Base-by-base conservation (phyloP, 2,113 vertebrate species). In the Ascaphus truei region DNA sequence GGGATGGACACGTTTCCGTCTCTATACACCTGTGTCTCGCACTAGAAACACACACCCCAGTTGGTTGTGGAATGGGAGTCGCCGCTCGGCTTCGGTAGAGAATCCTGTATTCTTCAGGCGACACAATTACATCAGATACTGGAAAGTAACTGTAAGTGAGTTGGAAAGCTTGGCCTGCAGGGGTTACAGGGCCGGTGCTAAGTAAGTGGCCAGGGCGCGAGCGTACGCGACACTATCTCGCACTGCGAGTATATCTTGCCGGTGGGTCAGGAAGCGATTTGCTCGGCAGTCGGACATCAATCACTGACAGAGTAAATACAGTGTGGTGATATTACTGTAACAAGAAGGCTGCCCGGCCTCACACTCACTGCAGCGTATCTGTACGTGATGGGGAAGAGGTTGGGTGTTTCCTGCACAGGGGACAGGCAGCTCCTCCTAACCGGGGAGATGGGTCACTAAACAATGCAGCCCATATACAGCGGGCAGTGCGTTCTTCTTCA, bases 101-200 rank as follows among this genome's bases (percentile, higher is more conserved):
- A 33, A 34, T 63, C 10, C 61, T 22, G 43, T 34, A 50, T 34
- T 63, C 45, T 50, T 13, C 29, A 48, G 45, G 43, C 60, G 41
- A 31, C 43, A 25, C 61, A 43, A 26, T 63, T 36, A 51, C 33
- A 63, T 36, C 61, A 48, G 61, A 63, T 30, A 30, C 41, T 13
- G 61, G 23, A 23, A 50, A 63, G 60, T 63, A 51, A 63, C 25
- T 63, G 11, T 63, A 63, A 63, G 60, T 63, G 61, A 63, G 33
- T 63, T 51, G 61, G 61, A 63, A 63, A 63, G 45, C 41, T 63
- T 51, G 12, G 30, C 61, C 61, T 36, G 5, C n/a, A 15, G 45
- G 61, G 60, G 61, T 18, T 18, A 20, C 6, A 25, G 45, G 36
- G 45, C 29, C 26, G 18, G 13, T n/a, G 45, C 61, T 63, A 51